Base-by-base conservation (phyloP, 2,888 invertebrate genomes). In the Omphaloscelis lunosa region DNA sequence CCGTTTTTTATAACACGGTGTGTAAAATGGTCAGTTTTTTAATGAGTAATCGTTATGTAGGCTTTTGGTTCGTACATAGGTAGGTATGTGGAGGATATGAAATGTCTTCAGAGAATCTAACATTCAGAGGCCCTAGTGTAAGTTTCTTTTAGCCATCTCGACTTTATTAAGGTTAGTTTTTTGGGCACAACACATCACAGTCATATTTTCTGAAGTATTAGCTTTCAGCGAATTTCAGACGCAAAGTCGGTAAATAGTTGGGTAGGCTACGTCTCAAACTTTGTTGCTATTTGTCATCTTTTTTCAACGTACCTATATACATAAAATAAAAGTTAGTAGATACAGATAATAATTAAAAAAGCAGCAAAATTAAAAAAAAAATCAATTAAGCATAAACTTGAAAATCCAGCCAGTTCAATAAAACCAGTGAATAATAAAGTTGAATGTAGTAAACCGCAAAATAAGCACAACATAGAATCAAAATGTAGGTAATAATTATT, bases 401-500 rank as follows among this genome's bases (percentile, higher is more conserved):
- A 58, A 53, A 63, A 73, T 53, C 61, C 27, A 61, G 39, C 34
- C 6, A 71, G 23, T 72, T 83, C 61, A 72, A 75, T 39, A 11
- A 61, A 77, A 70, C 41, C 56, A 53, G 66, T 81, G 63, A 74
- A 59, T 68, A 66, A 51, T 56, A 63, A 56, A 41, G 0, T 27
- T 27, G 27, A 62, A 77, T 56, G 39, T 41, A 68, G 34, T 62
- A 72, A 48, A 27, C 48, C 53, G 75, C 7, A 58, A 67, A 85
- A 80, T 23, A 59, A 58, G 34, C 53, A 69, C 17, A 58, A 62
- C 34, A 51, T 61, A 41, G 12, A 59, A 39, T 34, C n/a, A 62
- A 63, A 75, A 85, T 78, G 66, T 81, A 65, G 61, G 56, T 81
- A 70, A 73, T 79, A 73, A 80, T 84, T 71, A 84, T 74, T 70